A percentile compares a stretch with the other conserved stretches of the same genome.
Conservation (phyloP, 37 sponge, comb jelly and placozoan species). For the Crambe crambe region DNA sequence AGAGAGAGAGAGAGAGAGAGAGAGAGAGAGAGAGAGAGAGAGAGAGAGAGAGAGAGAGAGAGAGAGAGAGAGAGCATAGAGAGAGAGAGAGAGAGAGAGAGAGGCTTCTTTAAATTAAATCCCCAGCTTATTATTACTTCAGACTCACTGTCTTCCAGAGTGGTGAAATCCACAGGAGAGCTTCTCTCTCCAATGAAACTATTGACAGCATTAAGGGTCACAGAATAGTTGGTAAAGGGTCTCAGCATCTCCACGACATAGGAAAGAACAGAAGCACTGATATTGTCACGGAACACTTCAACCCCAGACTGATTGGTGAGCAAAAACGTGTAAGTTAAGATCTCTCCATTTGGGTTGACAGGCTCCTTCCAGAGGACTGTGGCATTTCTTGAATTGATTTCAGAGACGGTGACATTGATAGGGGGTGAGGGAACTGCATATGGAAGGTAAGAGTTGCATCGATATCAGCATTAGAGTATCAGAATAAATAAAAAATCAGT, state of each 20-base stretch:
- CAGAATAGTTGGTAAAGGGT: conserved; percentile 12
- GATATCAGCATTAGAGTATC: too few relatives aligned
- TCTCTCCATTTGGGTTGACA: conserved; percentile 42
- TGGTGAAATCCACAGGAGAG: background rate
- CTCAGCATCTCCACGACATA: background rate
- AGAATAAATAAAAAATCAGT: too few relatives aligned
- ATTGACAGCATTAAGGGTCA: background rate
- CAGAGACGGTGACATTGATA: conserved; percentile 9
- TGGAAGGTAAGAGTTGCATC: background rate
- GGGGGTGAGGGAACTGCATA: conserved; percentile 51
- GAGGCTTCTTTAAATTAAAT: too few relatives aligned
- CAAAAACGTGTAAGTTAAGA: conserved; percentile 20
- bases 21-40: conserved; percentile 50
- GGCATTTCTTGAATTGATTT: conserved; percentile 6
- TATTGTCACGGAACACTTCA: background rate
- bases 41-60: conserved; percentile 53
- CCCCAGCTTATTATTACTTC: too few relatives aligned
- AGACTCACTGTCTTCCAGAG: conserved; percentile 13
- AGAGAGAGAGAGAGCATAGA: conserved; percentile 35
- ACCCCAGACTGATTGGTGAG: background rate
- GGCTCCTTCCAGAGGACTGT: conserved; percentile 51
- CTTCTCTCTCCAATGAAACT: background rate
- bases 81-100: conserved; percentile 3
- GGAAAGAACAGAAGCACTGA: background rate
- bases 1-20: conserved; percentile 54